Evolutionary conservation across 1,140 invertebrate genomes (phyloP).

Genomic region (Platorchestia sp.): DNA sequence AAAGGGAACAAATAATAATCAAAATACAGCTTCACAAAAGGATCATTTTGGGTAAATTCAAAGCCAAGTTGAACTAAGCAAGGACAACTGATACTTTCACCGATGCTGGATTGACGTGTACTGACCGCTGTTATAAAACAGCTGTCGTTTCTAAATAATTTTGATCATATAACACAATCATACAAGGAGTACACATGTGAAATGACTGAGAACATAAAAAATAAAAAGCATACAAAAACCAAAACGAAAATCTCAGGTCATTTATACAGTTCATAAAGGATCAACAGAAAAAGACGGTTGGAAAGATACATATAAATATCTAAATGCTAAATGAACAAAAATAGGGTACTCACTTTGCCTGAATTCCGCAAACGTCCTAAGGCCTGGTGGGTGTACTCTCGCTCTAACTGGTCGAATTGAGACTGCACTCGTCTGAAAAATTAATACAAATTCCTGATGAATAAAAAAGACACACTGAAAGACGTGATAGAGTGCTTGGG

Average conservation of each 20-base stretch:
- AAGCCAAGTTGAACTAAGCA: neutral
- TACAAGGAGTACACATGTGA: no score
- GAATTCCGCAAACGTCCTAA: constrained; percentile 78
- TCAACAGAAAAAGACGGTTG: neutral
- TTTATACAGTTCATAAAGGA: neutral
- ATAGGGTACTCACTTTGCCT: constrained; percentile 76
- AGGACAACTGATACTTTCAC: no score
- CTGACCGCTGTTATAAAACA: neutral
- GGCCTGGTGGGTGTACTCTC: constrained; percentile 79
- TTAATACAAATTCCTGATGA: neutral
- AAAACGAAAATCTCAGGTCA: neutral
- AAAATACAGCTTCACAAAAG: neutral
- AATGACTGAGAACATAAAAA: neutral
- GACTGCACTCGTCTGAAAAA: constrained; percentile 78
- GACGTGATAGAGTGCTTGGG: no score
- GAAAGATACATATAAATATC: neutral
- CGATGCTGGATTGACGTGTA: no score
- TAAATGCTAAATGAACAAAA: neutral
- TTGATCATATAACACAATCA: neutral
- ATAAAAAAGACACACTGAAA: no score
- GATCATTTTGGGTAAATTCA: neutral
- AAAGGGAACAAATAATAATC: neutral
- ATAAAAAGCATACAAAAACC: neutral
- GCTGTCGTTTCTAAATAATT: neutral
- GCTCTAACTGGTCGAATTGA: constrained; percentile 80